phyloP scores from a whole-genome alignment of 2,113 vertebrate genomes.

The Oophaga pumilio region DNA sequence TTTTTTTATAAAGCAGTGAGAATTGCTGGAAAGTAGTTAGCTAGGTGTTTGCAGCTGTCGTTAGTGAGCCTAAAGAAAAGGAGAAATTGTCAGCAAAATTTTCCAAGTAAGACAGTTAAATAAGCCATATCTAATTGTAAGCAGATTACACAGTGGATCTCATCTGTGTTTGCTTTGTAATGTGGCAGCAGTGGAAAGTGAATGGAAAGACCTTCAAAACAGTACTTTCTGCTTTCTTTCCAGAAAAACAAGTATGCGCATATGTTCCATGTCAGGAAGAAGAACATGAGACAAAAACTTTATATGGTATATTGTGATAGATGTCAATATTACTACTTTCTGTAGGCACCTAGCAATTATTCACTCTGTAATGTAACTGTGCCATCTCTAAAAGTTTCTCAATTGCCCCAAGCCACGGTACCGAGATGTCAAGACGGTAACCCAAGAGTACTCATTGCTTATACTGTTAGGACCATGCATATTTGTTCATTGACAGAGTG shows the following conservation, averaged over 20 bases:
- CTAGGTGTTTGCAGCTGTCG: background rate
- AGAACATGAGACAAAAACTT: background rate
- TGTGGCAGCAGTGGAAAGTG: conserved; percentile 1
- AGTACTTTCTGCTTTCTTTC: background rate
- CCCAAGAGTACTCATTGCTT: background rate
- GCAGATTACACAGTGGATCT: conserved; percentile 1
- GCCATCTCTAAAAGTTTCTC: too few relatives aligned
- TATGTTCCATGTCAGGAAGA: conserved; percentile 9
- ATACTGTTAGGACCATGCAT: background rate
- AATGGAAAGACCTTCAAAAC: conserved; percentile 45
- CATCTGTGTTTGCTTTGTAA: conserved; percentile 43
- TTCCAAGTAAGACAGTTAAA: conserved; percentile 42
- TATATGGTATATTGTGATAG: background rate
- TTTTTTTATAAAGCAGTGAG: background rate
- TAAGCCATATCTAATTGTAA: conserved; percentile 42
- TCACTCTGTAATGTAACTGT: background rate
- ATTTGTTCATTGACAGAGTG: background rate
- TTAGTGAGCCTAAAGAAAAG: background rate
- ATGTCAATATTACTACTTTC: background rate
- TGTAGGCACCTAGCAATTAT: background rate
- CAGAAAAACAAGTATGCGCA: conserved; percentile 17
- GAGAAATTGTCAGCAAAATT: conserved; percentile 27
- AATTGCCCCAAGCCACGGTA: background rate
- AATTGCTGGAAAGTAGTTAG: conserved; percentile 8
- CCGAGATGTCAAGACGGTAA: background rate